A percentile compares a stretch with the other conserved stretches of the same genome.
phyloP scores from a whole-genome alignment of 2,113 vertebrate species.

The Podarcis raffonei region DNA sequence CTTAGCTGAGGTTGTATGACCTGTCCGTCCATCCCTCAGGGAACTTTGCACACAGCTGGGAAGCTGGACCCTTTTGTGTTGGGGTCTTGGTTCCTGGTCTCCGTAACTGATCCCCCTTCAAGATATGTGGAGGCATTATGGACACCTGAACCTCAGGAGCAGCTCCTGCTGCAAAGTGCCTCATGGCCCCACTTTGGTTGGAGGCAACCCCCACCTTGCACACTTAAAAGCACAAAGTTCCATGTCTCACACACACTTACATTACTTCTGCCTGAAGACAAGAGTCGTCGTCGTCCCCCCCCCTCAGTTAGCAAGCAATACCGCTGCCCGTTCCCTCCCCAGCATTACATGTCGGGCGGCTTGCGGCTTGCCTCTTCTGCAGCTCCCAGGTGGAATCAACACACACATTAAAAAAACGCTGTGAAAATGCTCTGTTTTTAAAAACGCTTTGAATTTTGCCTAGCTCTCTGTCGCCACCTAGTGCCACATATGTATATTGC shows the following conservation, averaged over 20 bases:
- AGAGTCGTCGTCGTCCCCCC: no score
- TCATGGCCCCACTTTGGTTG: not conserved
- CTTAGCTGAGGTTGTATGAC: not conserved
- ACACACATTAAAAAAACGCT: no score
- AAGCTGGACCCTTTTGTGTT: not conserved
- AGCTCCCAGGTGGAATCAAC: no score
- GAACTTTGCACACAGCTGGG: not conserved
- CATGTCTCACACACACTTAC: not conserved
- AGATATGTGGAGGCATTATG: not conserved
- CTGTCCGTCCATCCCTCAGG: not conserved
- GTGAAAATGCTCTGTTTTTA: no score
- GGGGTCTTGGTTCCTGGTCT: not conserved
- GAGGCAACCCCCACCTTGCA: not conserved
- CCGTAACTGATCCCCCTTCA: not conserved
- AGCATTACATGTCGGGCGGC: not conserved
- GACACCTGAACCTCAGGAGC: not conserved
- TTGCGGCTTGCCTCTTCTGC: not conserved
- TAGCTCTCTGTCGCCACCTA: no score
- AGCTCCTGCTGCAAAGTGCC: not conserved
- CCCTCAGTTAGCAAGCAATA: no score
- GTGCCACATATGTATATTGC: no score
- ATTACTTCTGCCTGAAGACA: not conserved
- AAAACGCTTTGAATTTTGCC: no score
- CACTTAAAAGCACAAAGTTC: not conserved
- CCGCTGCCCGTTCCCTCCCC: not conserved